These are phyloP conservation scores for Lasioglossum leucozonium DNA, from an alignment of 2,888 invertebrate genomes.

Conservation along the genomic window DNA sequence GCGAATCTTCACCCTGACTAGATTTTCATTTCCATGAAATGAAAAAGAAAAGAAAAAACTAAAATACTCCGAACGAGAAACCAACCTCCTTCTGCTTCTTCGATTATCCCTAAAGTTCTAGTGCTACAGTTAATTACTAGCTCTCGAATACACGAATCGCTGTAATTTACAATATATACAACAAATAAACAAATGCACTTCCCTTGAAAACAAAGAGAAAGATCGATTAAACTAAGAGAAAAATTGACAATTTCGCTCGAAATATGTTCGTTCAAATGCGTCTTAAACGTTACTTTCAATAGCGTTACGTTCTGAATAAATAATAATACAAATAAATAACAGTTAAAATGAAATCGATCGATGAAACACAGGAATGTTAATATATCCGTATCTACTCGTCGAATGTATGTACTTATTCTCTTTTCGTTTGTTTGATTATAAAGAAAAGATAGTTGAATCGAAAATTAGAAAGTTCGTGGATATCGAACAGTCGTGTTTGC, in stretches of 20 bases:
- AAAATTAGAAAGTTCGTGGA: constrained; percentile 55
- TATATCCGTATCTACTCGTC: constrained; percentile 69
- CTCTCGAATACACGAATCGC: constrained; percentile 66
- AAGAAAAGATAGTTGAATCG: constrained; percentile 41
- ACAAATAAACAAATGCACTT: constrained; percentile 83
- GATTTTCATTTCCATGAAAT: constrained; percentile 48
- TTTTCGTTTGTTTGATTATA: constrained; percentile 33
- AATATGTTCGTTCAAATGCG: constrained; percentile 32
- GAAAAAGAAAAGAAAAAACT: constrained; percentile 20
- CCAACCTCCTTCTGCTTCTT: constrained; percentile 39
- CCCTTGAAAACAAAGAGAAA: constrained; percentile 75
- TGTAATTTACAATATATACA: constrained; percentile 79
- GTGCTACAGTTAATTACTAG: constrained; percentile 66
- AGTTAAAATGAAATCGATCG: constrained; percentile 31
- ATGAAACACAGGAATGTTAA: constrained; percentile 48
- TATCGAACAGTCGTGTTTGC: background rate
- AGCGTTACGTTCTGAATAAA: constrained; percentile 31
- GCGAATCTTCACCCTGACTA: constrained; percentile 54
- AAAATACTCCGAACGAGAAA: constrained; percentile 67
- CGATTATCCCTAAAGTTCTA: constrained; percentile 56
- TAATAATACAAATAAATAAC: constrained; percentile 58
- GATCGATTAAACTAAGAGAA: constrained; percentile 5
- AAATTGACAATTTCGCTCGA: constrained; percentile 23
- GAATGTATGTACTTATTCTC: constrained; percentile 43
- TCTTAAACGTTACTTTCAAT: constrained; percentile 24